Percentiles rank a stretch among this genome's conserved stretches.
Evolutionary conservation across 2,797 vertebrate genomes (phyloP).

Genomic region (Pagetopsis macropterus): DNA sequence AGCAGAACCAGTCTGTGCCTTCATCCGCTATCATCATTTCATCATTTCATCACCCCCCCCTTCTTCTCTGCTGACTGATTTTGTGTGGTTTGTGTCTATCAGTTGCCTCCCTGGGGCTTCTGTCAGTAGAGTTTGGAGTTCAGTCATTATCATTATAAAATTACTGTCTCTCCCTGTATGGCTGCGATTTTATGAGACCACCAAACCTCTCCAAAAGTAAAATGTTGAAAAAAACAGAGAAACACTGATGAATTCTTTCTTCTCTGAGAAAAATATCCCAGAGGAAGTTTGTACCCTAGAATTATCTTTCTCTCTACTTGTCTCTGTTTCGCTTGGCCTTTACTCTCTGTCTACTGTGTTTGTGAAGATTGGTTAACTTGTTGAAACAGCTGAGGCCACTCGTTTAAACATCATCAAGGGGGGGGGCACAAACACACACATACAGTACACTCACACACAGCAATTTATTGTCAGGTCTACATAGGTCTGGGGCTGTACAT

Average conservation of each 20-base stretch:
- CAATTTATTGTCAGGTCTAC: constrained; percentile 49
- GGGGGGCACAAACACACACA: constrained; percentile 37
- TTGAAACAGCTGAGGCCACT: constrained; percentile 78
- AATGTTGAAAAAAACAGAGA: constrained; percentile 40
- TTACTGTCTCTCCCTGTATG: constrained; percentile 70
- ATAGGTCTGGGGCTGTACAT: constrained; percentile 45
- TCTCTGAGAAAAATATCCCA: constrained; percentile 76
- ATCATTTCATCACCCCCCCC: constrained; percentile 8
- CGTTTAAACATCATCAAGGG: constrained; percentile 78
- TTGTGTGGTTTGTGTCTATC: constrained; percentile 74
- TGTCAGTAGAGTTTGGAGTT: constrained; percentile 68
- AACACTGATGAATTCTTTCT: constrained; percentile 69
- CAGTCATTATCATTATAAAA: constrained; percentile 78
- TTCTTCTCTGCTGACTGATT: constrained; percentile 40
- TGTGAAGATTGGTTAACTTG: constrained; percentile 75
- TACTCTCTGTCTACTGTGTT: constrained; percentile 63
- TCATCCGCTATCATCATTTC: constrained; percentile 63
- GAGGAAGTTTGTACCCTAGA: constrained; percentile 79
- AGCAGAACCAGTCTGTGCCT: constrained; percentile 57
- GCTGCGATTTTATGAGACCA: constrained; percentile 78
- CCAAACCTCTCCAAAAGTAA: constrained; percentile 63
- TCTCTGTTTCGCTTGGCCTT: constrained; percentile 46
- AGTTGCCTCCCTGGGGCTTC: constrained; percentile 66
- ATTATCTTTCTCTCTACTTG: constrained; percentile 69
- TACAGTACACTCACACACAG: constrained; percentile 22